Conservation (phyloP, 2,797 vertebrate genomes). For the Gadopsis marmoratus region DNA sequence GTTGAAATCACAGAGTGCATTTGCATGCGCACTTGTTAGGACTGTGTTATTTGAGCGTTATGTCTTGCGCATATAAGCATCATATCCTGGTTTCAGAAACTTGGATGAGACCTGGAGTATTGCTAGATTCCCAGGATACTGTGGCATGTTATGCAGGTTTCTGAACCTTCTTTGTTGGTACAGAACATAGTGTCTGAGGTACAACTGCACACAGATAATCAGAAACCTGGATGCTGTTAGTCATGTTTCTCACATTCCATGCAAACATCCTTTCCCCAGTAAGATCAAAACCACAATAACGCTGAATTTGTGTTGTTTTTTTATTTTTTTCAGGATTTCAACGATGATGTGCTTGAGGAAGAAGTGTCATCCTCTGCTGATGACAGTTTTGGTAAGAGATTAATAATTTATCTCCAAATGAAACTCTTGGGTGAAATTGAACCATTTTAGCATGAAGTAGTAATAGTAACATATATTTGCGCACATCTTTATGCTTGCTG, state of each 20-base stretch:
- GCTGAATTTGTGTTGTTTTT: not conserved
- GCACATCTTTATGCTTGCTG: not conserved
- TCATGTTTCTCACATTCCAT: not conserved
- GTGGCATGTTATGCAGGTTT: not conserved
- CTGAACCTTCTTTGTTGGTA: not conserved
- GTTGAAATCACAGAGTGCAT: not conserved
- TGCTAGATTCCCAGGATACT: not conserved
- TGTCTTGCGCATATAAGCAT: not conserved
- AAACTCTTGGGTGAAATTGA: not conserved
- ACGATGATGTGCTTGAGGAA: not conserved
- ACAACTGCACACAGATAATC: not conserved
- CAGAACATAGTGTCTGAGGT: not conserved
- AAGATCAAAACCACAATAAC: not conserved
- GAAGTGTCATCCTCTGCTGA: conserved; percentile 3
- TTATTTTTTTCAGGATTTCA: conserved; percentile 34
- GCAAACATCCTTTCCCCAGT: not conserved
- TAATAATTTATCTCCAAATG: not conserved
- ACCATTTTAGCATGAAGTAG: not conserved
- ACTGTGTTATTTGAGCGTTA: not conserved
- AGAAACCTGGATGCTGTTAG: not conserved
- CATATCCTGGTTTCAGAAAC: not conserved
- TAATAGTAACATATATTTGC: not conserved
- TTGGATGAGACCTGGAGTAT: not conserved
- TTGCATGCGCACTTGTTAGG: too few relatives aligned
- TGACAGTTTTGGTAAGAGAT: conserved; percentile 52